These are phyloP conservation scores for Leptobrachium leishanense DNA, from an alignment of 2,113 vertebrate genomes.

Conservation along the genomic window DNA sequence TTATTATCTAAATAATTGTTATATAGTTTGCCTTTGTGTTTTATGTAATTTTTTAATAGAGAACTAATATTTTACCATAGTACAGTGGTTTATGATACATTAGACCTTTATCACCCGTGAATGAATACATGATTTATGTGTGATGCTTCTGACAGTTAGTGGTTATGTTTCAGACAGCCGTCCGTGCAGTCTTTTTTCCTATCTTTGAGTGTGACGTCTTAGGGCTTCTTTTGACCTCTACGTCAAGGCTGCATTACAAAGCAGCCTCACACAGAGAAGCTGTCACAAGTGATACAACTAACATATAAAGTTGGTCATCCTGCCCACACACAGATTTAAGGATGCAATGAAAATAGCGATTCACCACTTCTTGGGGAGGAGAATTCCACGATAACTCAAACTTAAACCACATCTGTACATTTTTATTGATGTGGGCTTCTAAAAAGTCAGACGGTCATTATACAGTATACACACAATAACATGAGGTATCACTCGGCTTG, in stretches of 20 bases:
- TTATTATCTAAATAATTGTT: no score
- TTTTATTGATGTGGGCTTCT: background rate
- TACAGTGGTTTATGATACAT: constrained; percentile 18
- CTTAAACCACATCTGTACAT: constrained; percentile 47
- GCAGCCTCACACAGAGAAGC: constrained; percentile 24
- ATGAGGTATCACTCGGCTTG: background rate
- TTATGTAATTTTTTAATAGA: no score
- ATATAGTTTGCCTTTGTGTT: no score
- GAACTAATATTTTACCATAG: no score
- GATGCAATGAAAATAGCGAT: background rate
- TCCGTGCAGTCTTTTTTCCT: rapidly evolving
- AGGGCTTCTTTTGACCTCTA: constrained; percentile 2
- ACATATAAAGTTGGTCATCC: background rate
- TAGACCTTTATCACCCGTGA: constrained; percentile 17
- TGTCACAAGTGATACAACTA: background rate
- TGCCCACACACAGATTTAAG: constrained; percentile 18
- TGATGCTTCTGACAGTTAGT: constrained; percentile 5
- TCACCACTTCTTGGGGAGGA: background rate
- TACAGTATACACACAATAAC: constrained; percentile 8
- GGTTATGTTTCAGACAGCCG: background rate
- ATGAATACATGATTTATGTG: constrained; percentile 33
- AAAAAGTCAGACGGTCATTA: background rate
- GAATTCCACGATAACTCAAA: constrained; percentile 56
- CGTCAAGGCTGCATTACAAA: constrained; percentile 25
- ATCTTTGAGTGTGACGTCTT: background rate